Percentiles rank a stretch among this genome's conserved stretches.
Conservation (phyloP, 2,797 vertebrate genomes). For the Harpagifer antarcticus region DNA sequence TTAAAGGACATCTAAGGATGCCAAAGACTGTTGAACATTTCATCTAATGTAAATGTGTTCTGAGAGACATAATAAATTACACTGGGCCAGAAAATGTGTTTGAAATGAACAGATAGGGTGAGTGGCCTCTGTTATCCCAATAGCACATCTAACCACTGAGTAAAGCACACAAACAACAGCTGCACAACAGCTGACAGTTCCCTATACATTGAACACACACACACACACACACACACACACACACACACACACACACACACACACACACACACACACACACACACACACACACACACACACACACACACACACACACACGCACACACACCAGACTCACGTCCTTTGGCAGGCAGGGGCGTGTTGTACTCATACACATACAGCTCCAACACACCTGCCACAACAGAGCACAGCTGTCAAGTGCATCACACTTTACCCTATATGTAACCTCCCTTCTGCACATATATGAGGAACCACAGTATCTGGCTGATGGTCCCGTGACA, state of each 20-base stretch:
- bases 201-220: slow-evolving; percentile 45
- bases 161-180: slow-evolving; percentile 72
- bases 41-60: slow-evolving; percentile 11
- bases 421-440: slow-evolving; percentile 73
- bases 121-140: slow-evolving; percentile 30
- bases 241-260: slow-evolving; percentile 21
- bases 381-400: slow-evolving; percentile 77
- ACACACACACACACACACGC: slow-evolving; percentile 23
- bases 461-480: slow-evolving; percentile 44
- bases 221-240: slow-evolving; percentile 28
- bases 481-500: slow-evolving; percentile 47
- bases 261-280: slow-evolving; percentile 35
- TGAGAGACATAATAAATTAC: slow-evolving; percentile 14
- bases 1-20: slow-evolving; percentile 12
- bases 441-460: slow-evolving; percentile 56
- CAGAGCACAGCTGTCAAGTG: slow-evolving; percentile 81
- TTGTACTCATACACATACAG: slow-evolving; percentile 61
- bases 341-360: slow-evolving; percentile 61
- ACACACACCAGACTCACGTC: slow-evolving; percentile 27
- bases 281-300: slow-evolving; percentile 31
- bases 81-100: background rate
- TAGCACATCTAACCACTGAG: slow-evolving; percentile 24
- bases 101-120: slow-evolving; percentile 2
- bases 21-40: slow-evolving; percentile 26
- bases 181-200: slow-evolving; percentile 70